Base-by-base conservation (phyloP, 2,888 invertebrate genomes). In the Rhingia rostrata region DNA sequence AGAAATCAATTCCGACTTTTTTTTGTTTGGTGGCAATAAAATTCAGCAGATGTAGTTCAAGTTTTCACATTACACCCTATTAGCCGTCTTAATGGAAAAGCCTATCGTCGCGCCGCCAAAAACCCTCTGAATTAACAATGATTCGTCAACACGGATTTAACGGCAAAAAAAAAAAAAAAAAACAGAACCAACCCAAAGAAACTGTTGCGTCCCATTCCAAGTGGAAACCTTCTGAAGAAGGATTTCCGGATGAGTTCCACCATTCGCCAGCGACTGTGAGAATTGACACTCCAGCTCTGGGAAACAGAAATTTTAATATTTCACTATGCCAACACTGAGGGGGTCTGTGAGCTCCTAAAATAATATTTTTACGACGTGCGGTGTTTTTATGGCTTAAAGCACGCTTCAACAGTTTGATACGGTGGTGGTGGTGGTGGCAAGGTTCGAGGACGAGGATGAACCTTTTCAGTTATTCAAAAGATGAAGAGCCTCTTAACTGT, bases 381-480 rank as follows among this genome's bases (percentile, higher is more conserved):
- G 7, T 30, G 12, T 45, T 45, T 45, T 12, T 14, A 45, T 30
- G 30, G 22, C 30, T 9, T 2, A 22, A 22, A 22, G 22, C 22
- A 22, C 22, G 22, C 22, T 22, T 22, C 22, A 22, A 22, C 22
- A 22, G 1, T 22, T 22, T 22, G 1, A 22, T 22, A 22, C 22
- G 22, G 2, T 22, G 22, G 22, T 22, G 22, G 22, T 22, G 22
- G 22, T 2, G 2, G 2, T 2, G 22, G 2, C 22, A 22, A 22
- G 22, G 22, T 22, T 43, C n/a, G 43, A n/a, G 10, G 14, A 35
- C 14, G 33, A 12, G 7, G 35, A 37, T 14, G 35, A 12, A 54
- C 54, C 54, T 54, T 54, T 54, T 37, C 54, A 54, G 54, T 54
- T 54, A 54, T 54, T 54, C 54, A 54, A n/a, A 54, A 54, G 14